Conservation (phyloP, 2,888 invertebrate species). For the Cantharis flavilabris region DNA sequence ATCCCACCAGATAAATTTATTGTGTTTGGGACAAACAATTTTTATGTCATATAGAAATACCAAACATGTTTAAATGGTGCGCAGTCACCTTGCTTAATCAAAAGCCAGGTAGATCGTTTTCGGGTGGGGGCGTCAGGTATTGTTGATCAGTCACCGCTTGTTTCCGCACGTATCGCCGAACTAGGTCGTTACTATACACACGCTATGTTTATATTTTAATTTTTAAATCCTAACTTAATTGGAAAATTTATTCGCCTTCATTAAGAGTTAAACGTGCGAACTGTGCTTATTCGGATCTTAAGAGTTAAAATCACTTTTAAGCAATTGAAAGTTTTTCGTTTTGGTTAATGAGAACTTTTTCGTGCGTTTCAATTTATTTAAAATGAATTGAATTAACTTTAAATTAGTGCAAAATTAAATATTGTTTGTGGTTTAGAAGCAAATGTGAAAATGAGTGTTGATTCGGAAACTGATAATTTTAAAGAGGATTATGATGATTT, state of each 20-base stretch:
- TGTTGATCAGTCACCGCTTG: constrained; percentile 32
- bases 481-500: constrained; percentile 28
- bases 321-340: neutral
- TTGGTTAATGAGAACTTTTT: neutral
- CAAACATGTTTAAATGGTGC: constrained; percentile 23
- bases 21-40: neutral
- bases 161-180: constrained; percentile 29
- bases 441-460: constrained; percentile 27
- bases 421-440: neutral
- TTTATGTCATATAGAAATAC: neutral
- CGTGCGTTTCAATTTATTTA: neutral
- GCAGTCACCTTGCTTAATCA: constrained; percentile 36
- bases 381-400: neutral
- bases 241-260: constrained; percentile 10
- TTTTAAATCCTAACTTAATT: constrained; percentile 14
- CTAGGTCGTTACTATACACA: constrained; percentile 25
- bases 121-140: constrained; percentile 32
- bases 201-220: constrained; percentile 21
- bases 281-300: neutral
- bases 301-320: constrained; percentile 1
- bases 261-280: constrained; percentile 9
- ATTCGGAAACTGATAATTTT: constrained; percentile 14
- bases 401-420: neutral
- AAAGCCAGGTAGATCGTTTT: constrained; percentile 32
- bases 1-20: neutral